Percentiles rank a stretch among this genome's conserved stretches.
These are phyloP conservation scores for Nemapogon koenigi DNA, from an alignment of 2,888 invertebrate species.

Conservation along the genomic window DNA sequence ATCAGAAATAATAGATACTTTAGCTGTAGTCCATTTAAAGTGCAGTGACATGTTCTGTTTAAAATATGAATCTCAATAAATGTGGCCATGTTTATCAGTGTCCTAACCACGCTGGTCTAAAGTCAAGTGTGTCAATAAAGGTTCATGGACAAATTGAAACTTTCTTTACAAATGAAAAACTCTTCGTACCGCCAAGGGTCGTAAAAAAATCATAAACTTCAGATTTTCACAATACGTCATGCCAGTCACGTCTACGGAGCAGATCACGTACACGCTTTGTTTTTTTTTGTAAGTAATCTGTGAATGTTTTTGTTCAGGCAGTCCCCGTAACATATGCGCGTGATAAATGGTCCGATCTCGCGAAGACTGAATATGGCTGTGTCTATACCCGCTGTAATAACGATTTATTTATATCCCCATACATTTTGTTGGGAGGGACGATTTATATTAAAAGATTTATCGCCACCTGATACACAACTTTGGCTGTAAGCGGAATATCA, in stretches of 20 bases:
- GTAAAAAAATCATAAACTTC: constrained; percentile 41
- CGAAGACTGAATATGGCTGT: constrained; percentile 10
- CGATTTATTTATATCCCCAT: no score
- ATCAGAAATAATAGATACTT: no score
- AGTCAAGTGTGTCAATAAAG: no score
- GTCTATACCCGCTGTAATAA: no score
- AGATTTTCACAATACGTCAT: constrained; percentile 25
- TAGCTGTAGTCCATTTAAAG: no score
- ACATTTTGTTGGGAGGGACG: no score
- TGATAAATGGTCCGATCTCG: constrained; percentile 42
- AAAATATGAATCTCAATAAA: no score
- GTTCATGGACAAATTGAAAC: constrained; percentile 21
- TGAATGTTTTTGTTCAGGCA: constrained; percentile 24
- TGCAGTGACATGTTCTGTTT: no score
- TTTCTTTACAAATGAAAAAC: constrained; percentile 19
- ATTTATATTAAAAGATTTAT: not conserved
- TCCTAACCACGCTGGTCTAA: no score
- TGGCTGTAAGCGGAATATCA: no score
- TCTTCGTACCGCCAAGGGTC: constrained; percentile 21
- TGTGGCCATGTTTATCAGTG: no score
- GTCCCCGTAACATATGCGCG: constrained; percentile 32
- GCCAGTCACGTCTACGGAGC: constrained; percentile 31
- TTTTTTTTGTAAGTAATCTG: constrained; percentile 38
- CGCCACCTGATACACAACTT: not conserved
- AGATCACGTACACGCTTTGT: constrained; percentile 38